These are phyloP conservation scores for Lycocerus yunnanus DNA, from an alignment of 2,888 invertebrate species.

Conservation along the genomic window DNA sequence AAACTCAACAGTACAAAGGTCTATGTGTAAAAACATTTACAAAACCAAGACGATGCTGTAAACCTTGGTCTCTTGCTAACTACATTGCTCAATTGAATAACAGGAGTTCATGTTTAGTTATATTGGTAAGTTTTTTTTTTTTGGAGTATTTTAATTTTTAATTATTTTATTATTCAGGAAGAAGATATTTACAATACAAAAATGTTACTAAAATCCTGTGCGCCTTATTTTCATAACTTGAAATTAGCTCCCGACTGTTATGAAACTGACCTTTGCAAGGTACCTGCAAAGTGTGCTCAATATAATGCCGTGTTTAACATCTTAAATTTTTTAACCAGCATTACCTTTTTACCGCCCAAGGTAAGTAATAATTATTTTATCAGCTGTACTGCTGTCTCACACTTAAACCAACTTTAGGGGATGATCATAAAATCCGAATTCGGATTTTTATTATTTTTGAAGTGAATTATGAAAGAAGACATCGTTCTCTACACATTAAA, in stretches of 20 bases:
- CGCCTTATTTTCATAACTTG: constrained; percentile 75
- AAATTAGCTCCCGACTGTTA: constrained; percentile 73
- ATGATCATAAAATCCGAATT: too few relatives aligned
- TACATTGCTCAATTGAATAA: constrained; percentile 84
- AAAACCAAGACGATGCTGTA: constrained; percentile 69
- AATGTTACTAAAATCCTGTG: constrained; percentile 68
- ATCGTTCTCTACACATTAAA: too few relatives aligned
- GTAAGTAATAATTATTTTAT: constrained; percentile 51
- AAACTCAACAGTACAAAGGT: constrained; percentile 59
- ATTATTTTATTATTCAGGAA: constrained; percentile 53
- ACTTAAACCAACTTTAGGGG: too few relatives aligned
- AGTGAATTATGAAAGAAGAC: too few relatives aligned
- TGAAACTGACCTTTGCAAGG: constrained; percentile 67
- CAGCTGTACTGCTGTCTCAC: background rate
- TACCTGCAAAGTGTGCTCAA: constrained; percentile 75
- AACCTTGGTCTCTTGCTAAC: constrained; percentile 90
- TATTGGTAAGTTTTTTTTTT: constrained; percentile 61
- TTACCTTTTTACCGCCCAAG: constrained; percentile 70
- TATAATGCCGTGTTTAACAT: constrained; percentile 85
- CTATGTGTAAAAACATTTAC: constrained; percentile 62
- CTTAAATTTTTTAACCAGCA: constrained; percentile 81
- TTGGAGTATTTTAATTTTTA: background rate
- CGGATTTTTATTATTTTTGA: too few relatives aligned
- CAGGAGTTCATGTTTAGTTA: constrained; percentile 76
- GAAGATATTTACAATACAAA: constrained; percentile 71